phyloP scores from a whole-genome alignment of 2,797 vertebrate species.

The Pseudochirops corinnae region DNA sequence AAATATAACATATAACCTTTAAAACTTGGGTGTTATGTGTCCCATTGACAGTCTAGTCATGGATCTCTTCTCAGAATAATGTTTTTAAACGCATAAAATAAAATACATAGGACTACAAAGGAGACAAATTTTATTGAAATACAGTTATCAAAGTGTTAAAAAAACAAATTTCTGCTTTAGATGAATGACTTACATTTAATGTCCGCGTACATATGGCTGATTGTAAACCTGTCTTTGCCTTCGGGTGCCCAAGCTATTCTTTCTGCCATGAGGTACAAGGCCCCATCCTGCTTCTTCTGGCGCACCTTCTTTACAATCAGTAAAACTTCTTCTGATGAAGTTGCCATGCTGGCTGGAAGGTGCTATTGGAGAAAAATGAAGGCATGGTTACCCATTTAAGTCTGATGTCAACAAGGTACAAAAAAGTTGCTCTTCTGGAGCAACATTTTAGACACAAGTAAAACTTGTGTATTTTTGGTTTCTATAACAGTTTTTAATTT shows the following conservation, averaged over 20 bases:
- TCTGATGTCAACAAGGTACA: neutral
- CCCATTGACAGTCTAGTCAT: neutral
- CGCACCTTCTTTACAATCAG: conserved; percentile 97
- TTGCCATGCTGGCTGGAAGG: conserved; percentile 90
- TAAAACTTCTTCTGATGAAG: conserved; percentile 98
- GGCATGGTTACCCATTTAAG: neutral
- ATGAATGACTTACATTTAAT: conserved; percentile 94
- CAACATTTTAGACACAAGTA: neutral
- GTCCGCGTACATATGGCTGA: conserved; percentile 97
- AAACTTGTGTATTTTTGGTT: neutral
- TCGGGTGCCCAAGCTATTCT: conserved; percentile 98
- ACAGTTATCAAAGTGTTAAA: neutral
- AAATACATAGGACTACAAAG: neutral
- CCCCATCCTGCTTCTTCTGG: conserved; percentile 98
- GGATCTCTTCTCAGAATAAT: neutral
- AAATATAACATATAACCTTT: neutral
- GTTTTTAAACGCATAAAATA: neutral
- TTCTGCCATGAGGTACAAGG: conserved; percentile 98
- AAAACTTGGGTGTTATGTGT: neutral
- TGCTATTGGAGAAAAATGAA: conserved; percentile 71
- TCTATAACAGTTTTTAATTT: neutral
- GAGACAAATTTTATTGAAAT: neutral
- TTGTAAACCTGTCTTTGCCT: conserved; percentile 97
- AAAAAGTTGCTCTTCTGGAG: conserved; percentile 15
- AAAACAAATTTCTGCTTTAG: neutral